These are phyloP conservation scores for Drosophila multiciliata DNA, from an alignment of 2,888 invertebrate genomes.

Conservation along the genomic window DNA sequence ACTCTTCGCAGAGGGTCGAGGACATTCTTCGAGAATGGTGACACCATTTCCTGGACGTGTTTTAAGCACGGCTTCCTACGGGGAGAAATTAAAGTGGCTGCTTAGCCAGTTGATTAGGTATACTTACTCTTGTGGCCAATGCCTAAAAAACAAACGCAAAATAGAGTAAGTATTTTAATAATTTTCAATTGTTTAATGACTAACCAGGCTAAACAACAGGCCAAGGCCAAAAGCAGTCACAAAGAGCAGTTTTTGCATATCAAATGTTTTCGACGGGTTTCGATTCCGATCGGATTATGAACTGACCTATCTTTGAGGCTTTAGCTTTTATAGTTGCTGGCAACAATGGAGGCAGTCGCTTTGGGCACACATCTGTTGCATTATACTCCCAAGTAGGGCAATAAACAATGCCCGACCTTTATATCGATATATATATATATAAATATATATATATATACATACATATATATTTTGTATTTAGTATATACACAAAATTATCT, in stretches of 20 bases:
- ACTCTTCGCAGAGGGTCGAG: slow-evolving; percentile 56
- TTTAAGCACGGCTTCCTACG: not conserved
- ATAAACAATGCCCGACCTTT: slow-evolving; percentile 11
- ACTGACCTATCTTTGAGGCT: not conserved
- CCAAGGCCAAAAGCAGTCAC: slow-evolving; percentile 23
- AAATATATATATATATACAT: not conserved
- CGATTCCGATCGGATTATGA: slow-evolving; percentile 1
- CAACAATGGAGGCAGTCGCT: slow-evolving; percentile 19
- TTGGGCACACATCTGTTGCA: slow-evolving; percentile 37
- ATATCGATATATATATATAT: not conserved
- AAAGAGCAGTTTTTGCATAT: slow-evolving; percentile 43
- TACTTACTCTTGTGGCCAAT: slow-evolving; percentile 39
- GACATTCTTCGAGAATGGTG: slow-evolving; percentile 32
- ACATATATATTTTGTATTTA: not conserved
- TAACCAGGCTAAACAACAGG: slow-evolving; percentile 41
- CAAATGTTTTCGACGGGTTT: not conserved
- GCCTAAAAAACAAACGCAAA: slow-evolving; percentile 10
- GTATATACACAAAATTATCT: not conserved
- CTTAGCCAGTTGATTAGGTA: not conserved
- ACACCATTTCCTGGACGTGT: not conserved
- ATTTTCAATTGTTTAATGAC: not conserved
- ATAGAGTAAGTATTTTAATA: not conserved
- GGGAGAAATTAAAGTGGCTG: not conserved
- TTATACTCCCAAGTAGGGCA: slow-evolving; percentile 26
- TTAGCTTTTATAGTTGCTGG: slow-evolving; percentile 40